Evolutionary conservation across 2,797 vertebrate species (phyloP), one percentile per base, ranked within the genome.

Genomic region (Macroramphosus scolopax): DNA sequence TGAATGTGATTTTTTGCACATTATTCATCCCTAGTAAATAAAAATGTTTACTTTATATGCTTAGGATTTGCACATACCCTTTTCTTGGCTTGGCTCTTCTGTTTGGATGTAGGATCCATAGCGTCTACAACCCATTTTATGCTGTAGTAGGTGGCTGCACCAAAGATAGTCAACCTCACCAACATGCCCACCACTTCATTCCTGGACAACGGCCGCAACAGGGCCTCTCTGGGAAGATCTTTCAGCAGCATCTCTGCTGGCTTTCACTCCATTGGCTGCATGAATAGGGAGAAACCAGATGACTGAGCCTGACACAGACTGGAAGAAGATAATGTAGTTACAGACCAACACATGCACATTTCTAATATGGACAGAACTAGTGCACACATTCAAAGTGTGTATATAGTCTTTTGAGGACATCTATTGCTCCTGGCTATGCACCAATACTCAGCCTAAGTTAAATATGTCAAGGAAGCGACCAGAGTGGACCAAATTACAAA

Each of bases 71-170:
- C 8, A 25, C 4, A n/a, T 81, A 91, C 91, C 87, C 80, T 84
- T 75, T 92, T 92, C 80, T 91, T 92, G 44, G 90, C 86, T 40
- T 89, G 82, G 18, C 42, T 85, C 59, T 92, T 92, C 80, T 91
- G 90, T 64, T 90, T 91, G 32, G 75, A 58, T 1, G 89, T 90
- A 0, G 91, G 91, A 36, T 92, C 91, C 79, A 92, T 83, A 2
- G 88, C 88, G 0, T 93, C 91, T 2, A 92, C 72, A 10, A 92
- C 86, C 87, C 90, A 92, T 52, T 90, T 91, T 52, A 93, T 91
- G 71, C 87, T 85, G 68, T 87, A 93, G 67, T 92, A 92, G 0
- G 90, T 92, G 4, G 78, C 88, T 4, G 89, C 87, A 6, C 90
- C 90, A 56, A 93, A 92, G 43, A 92, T 63, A 5, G 89, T 89